phyloP scores from a whole-genome alignment of 2,797 vertebrate species.

The Falco peregrinus region DNA sequence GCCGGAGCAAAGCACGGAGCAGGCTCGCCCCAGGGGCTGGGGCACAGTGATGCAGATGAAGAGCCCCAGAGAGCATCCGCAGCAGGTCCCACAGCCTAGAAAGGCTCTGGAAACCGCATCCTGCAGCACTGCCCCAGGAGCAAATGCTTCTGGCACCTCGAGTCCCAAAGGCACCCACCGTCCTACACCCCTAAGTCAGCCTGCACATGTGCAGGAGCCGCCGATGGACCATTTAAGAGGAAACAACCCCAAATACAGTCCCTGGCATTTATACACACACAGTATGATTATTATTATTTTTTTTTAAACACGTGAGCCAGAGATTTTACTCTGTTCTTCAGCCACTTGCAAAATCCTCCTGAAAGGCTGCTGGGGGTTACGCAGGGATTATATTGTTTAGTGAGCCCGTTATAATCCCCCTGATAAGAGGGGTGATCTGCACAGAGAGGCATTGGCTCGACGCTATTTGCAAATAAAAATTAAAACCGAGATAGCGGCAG shows the following conservation, averaged over 20 bases:
- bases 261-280: neutral
- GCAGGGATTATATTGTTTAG: slow-evolving; percentile 51
- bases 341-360: slow-evolving; percentile 34
- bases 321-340: slow-evolving; percentile 9
- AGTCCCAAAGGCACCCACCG: rapidly evolving
- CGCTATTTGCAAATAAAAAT: neutral
- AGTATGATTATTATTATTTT: neutral
- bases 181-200: neutral
- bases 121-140: neutral
- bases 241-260: neutral
- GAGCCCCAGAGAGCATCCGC: neutral
- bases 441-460: neutral
- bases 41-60: neutral
- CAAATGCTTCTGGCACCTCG: rapidly evolving
- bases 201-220: neutral
- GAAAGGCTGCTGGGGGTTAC: slow-evolving; percentile 29
- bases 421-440: slow-evolving; percentile 45
- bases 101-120: rapidly evolving
- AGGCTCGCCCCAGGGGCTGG: neutral
- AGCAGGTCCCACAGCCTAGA: rapidly evolving
- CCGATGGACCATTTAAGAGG: neutral
- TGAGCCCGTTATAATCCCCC: slow-evolving; percentile 53
- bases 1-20: neutral
- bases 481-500: neutral
- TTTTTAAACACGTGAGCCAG: neutral